Evolutionary conservation across 2,113 vertebrate species (phyloP).

Genomic region (Nematolebias whitei): DNA sequence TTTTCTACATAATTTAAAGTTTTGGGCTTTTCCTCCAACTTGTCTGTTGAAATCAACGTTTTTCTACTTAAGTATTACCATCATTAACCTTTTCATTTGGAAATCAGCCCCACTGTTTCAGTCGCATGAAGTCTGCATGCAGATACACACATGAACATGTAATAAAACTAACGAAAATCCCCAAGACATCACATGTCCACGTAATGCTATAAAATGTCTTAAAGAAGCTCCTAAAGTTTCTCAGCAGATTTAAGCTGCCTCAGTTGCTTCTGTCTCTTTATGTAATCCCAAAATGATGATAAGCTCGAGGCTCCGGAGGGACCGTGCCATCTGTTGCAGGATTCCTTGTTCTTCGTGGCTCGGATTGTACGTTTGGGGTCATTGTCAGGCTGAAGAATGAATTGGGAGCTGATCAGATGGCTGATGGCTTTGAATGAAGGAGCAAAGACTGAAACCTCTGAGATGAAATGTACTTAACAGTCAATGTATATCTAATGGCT

Average conservation of each 20-base stretch:
- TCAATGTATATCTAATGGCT: no score
- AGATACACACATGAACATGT: background rate
- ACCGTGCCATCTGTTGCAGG: conserved; percentile 15
- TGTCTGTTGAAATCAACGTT: no score
- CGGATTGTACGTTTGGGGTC: conserved; percentile 2
- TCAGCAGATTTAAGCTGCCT: conserved; percentile 7
- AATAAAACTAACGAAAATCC: conserved; percentile 1
- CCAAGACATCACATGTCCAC: background rate
- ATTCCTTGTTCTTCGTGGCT: conserved; percentile 15
- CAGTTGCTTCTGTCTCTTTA: conserved; percentile 13
- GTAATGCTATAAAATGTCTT: conserved; percentile 10
- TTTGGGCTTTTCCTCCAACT: no score
- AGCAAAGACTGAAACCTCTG: background rate
- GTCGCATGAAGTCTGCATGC: no score
- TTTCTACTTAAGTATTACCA: no score
- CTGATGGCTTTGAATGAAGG: background rate
- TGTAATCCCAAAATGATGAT: conserved; percentile 21
- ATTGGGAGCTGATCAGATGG: background rate
- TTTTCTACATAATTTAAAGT: no score
- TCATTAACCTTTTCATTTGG: no score
- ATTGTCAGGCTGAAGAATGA: conserved; percentile 1
- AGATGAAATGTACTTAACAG: no score
- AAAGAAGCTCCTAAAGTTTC: background rate
- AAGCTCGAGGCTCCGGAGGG: conserved; percentile 11
- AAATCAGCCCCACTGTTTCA: no score